Evolutionary conservation across 2,113 vertebrate genomes (phyloP).

Genomic region (Spheniscus mendiculus): DNA sequence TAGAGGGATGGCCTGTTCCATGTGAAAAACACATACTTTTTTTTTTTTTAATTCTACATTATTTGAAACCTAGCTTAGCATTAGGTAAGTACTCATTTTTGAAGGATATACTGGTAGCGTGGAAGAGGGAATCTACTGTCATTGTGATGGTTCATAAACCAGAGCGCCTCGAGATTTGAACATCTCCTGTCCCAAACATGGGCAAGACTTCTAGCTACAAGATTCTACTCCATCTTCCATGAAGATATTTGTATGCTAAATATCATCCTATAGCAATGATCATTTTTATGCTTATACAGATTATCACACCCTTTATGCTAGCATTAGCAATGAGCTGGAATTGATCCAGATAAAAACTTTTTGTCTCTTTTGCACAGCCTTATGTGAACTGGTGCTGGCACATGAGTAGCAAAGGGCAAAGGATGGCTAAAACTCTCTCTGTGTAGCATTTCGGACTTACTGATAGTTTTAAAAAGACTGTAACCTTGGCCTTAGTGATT

Average conservation of each 20-base stretch:
- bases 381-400: not conserved
- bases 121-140: not conserved
- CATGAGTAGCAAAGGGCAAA: not conserved
- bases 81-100: not conserved
- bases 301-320: not conserved
- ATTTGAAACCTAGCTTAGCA: not conserved
- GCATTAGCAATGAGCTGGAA: not conserved
- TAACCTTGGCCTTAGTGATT: not conserved
- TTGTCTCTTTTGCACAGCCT: not conserved
- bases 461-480: not conserved
- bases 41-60: not conserved
- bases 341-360: not conserved
- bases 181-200: not conserved
- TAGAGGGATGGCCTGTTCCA: not conserved
- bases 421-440: not conserved
- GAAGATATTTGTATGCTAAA: not conserved
- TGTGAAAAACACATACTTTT: not conserved
- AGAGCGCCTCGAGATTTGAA: not conserved
- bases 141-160: not conserved
- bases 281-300: not conserved
- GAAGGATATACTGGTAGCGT: not conserved
- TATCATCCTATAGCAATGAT: not conserved
- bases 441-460: not conserved
- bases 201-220: not conserved
- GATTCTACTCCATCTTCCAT: not conserved